Base-by-base conservation (phyloP, 2,888 invertebrate genomes). In the Charanyca ferruginea region DNA sequence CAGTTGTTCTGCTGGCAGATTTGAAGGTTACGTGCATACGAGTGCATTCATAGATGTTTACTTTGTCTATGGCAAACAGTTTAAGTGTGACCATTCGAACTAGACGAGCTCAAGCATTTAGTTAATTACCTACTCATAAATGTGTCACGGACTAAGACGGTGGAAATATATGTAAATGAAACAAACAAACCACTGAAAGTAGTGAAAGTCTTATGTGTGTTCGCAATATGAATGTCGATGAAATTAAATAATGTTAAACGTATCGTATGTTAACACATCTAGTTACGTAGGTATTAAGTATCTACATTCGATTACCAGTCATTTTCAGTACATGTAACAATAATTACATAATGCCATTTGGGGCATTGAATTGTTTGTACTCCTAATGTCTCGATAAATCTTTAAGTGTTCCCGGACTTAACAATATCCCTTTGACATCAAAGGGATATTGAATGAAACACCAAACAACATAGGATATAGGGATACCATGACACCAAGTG, bases 401-500 rank as follows among this genome's bases (percentile, higher is more conserved):
- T 77, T 52, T 55, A 54, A 64, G 61, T 74, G 77, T 73, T 71
- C 64, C 68, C 77, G 20, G 41, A 59, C 38, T 44, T 65, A 18
- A 49, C 45, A 47, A 64, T 47, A 55, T 53, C 47, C 22, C 44
- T 77, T 77, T 69, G 63, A 78, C 73, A 22, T 25, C 20, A 69
- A 76, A 54, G 45, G 41, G 53, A 53, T 66, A 63, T 47, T 51
- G 59, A 35, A 32, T 47, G 52, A 48, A 51, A 53, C 28, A 18
- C 20, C 5, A 49, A 47, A 49, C 28, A 57, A 73, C 20, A 23
- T 32, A 16, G 5, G 28, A 28, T 3, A 4, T 20, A 53, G 42
- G n/a, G n/a, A 63, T 48, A n/a, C 8, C 13, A 41, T 28, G 23
- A 52, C 51, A n/a, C 8, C 22, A 45, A 38, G 32, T 45, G 9